Evolutionary conservation across 2,113 vertebrate species (phyloP).

Genomic region (Gymnorhina tibicen): DNA sequence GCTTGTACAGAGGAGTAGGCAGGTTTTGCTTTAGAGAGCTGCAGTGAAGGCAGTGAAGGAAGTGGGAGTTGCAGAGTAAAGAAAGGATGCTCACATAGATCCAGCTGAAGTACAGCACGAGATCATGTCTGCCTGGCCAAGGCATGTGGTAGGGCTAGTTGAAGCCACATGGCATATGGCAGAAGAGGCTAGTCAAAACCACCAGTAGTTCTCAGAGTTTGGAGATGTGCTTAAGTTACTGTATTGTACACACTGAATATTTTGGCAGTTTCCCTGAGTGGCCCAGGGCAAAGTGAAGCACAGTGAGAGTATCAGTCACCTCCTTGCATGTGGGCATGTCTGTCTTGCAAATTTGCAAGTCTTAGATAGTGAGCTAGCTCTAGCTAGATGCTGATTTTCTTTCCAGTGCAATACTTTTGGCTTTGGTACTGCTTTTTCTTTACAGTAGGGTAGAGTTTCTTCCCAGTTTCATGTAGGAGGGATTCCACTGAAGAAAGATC

Average conservation of each 20-base stretch:
- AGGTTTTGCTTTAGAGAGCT: background rate
- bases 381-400: background rate
- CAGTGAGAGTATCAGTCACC: background rate
- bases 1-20: background rate
- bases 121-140: background rate
- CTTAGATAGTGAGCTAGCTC: background rate
- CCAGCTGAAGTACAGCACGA: background rate
- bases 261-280: background rate
- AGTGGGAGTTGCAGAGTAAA: background rate
- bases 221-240: background rate
- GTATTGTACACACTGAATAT: background rate
- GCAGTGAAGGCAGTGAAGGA: background rate
- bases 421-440: background rate
- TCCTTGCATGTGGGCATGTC: rapidly evolving
- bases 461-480: background rate
- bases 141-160: background rate
- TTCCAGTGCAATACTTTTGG: background rate
- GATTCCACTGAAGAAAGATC: background rate
- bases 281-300: background rate
- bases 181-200: background rate
- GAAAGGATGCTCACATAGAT: background rate
- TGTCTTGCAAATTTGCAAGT: background rate
- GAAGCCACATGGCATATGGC: background rate
- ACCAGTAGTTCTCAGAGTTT: background rate
- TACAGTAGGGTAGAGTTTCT: background rate